These are phyloP conservation scores for Enteromius radiatus DNA, from an alignment of 2,797 vertebrate genomes.

Conservation along the genomic window DNA sequence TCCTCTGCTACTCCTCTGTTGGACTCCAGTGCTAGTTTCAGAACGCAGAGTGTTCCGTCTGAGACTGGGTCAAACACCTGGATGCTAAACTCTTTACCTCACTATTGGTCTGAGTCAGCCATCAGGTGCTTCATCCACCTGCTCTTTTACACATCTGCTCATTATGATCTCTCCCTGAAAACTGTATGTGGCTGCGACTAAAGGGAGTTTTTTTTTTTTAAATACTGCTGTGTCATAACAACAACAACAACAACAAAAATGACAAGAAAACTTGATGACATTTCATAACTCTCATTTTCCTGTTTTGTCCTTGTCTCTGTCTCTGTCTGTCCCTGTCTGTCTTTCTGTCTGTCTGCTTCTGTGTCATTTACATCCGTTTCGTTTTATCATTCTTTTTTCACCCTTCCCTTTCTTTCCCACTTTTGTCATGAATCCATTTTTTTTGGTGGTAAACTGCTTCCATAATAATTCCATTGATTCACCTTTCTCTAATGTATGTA, in stretches of 20 bases:
- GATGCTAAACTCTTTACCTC: slow-evolving; percentile 62
- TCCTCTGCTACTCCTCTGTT: slow-evolving; percentile 60
- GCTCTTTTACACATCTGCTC: slow-evolving; percentile 56
- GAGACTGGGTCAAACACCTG: slow-evolving; percentile 72
- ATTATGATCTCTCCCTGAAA: slow-evolving; percentile 52
- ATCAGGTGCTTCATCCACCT: slow-evolving; percentile 74
- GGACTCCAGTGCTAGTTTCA: slow-evolving; percentile 62
- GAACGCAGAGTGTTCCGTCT: slow-evolving; percentile 55
- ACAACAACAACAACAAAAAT: slow-evolving; percentile 30
- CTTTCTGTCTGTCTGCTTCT: slow-evolving; percentile 64
- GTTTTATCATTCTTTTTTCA: slow-evolving; percentile 39
- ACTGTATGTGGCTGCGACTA: slow-evolving; percentile 56
- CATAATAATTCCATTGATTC: slow-evolving; percentile 5
- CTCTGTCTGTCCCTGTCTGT: slow-evolving; percentile 68
- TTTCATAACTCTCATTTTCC: slow-evolving; percentile 81
- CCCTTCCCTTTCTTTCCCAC: slow-evolving; percentile 60
- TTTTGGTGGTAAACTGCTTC: neutral
- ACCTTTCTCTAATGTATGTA: slow-evolving; percentile 9
- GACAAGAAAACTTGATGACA: slow-evolving; percentile 68
- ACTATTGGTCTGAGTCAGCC: slow-evolving; percentile 63
- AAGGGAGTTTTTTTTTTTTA: slow-evolving; percentile 59
- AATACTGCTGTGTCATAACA: slow-evolving; percentile 68
- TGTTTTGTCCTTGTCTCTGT: slow-evolving; percentile 82
- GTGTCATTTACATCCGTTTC: slow-evolving; percentile 50
- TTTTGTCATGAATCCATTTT: neutral